Evolutionary conservation across 2,797 vertebrate genomes (phyloP), one percentile per base, ranked within the genome.

Genomic region (Silurus lanzhouensis): DNA sequence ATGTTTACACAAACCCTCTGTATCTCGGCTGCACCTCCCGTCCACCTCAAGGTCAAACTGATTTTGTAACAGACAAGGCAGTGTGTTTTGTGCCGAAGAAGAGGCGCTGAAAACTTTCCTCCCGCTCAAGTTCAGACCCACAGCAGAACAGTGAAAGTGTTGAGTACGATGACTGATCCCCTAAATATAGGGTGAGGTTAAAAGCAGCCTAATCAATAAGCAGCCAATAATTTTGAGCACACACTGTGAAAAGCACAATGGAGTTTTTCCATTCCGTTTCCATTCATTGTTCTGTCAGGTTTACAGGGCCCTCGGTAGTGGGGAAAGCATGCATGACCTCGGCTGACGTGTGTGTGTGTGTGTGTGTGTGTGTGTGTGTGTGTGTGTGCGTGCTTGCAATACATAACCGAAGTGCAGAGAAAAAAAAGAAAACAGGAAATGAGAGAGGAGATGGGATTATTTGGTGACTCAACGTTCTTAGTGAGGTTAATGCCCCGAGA

Each of bases 371-470:
- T 9, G 48, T 1, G 48, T 52, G 48, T 7, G 48, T 48, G 48
- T 48, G 48, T 6, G 48, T 48, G 48, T 6, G 48, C 2, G 48
- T 48, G 48, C 2, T 4, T 48, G 48, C 9, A 2, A 7, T 25
- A 10, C 48, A 25, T 55, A 55, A 52, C 13, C 0, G 14, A 74
- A 55, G 6, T 1, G 14, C 14, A 17, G 72, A 1, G 6, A 46
- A 75, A 12, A n/a, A 20, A 71, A 19, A 22, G n/a, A 7, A 48
- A 63, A 38, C 78, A 76, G 71, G 57, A 83, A 83, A 67, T 83
- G 55, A 67, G 79, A 48, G 44, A 48, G 1, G 14, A 0, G 27
- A 44, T 38, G 55, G 5, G 75, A 61, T 9, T 58, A 75, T 72
- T 17, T 31, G 83, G 77, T 84, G 83, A 84, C 25, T 76, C 75